These are phyloP conservation scores for Rhynchophorus ferrugineus DNA, from an alignment of 1,140 invertebrate species.

Conservation along the genomic window DNA sequence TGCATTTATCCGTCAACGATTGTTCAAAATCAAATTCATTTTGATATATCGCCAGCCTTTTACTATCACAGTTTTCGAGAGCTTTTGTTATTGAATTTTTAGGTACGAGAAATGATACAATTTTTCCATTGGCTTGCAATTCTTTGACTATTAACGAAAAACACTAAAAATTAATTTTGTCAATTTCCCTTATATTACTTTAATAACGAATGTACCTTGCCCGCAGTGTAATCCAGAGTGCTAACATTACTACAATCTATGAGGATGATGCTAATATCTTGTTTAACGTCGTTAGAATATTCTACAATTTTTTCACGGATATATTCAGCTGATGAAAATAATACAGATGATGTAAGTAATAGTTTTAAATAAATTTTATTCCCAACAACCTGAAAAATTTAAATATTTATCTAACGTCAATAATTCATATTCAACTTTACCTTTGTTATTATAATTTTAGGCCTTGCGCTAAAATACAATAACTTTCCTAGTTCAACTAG, in stretches of 20 bases:
- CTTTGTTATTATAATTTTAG: conserved; percentile 53
- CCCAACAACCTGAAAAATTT: conserved; percentile 37
- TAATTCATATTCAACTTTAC: conserved; percentile 20
- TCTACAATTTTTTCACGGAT: conserved; percentile 49
- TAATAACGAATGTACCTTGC: conserved; percentile 51
- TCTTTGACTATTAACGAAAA: conserved; percentile 26
- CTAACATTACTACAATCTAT: conserved; percentile 50
- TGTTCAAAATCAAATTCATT: conserved; percentile 6
- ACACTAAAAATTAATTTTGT: conserved; percentile 32
- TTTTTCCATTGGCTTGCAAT: conserved; percentile 24
- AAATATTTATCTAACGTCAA: background rate
- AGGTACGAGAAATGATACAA: conserved; percentile 11
- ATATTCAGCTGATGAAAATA: conserved; percentile 57
- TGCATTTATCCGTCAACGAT: conserved; percentile 1
- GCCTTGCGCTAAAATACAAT: conserved; percentile 71
- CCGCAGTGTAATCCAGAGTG: conserved; percentile 50
- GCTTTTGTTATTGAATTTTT: conserved; percentile 6
- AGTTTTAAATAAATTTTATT: conserved; percentile 45
- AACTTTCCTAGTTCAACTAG: conserved; percentile 66
- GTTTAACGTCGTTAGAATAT: conserved; percentile 33
- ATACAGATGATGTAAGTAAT: conserved; percentile 50
- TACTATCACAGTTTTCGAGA: conserved; percentile 4
- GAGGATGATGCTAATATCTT: conserved; percentile 38
- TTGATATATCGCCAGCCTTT: conserved; percentile 3
- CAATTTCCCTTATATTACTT: no score